Conservation (phyloP, 2,113 vertebrate genomes). For the Elephantulus edwardii region DNA sequence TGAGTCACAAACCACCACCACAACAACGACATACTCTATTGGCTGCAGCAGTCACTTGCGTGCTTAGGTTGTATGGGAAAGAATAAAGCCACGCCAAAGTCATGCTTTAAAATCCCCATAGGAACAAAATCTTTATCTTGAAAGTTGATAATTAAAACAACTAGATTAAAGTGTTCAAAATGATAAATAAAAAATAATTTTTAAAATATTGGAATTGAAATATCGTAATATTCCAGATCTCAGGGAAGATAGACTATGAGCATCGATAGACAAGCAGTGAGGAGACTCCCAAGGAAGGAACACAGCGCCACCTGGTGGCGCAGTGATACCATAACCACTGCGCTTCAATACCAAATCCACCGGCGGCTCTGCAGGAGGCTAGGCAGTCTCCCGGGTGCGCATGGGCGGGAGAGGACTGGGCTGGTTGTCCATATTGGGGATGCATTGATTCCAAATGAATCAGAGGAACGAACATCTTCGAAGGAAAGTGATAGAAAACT, state of each 20-base stretch:
- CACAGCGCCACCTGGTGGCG: neutral
- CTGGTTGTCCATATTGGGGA: too few relatives aligned
- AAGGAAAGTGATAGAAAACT: too few relatives aligned
- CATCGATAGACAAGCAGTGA: rapidly evolving
- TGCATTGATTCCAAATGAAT: too few relatives aligned
- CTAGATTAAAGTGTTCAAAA: neutral
- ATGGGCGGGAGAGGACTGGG: too few relatives aligned
- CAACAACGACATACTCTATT: too few relatives aligned
- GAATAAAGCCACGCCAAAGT: neutral
- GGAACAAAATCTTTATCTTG: neutral
- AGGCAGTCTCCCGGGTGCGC: too few relatives aligned
- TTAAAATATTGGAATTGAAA: neutral
- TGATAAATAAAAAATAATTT: neutral
- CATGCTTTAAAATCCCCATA: neutral
- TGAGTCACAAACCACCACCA: too few relatives aligned
- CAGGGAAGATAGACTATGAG: too few relatives aligned
- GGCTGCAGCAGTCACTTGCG: neutral
- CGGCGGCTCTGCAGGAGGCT: too few relatives aligned
- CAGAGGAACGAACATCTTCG: too few relatives aligned
- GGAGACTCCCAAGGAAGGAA: neutral
- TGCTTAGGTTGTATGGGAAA: neutral
- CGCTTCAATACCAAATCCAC: too few relatives aligned
- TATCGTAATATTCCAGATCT: neutral
- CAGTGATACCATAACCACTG: too few relatives aligned
- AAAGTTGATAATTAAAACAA: neutral